Evolutionary conservation across 2,113 vertebrate genomes (phyloP), one percentile per base, ranked within the genome.

Genomic region (Xiphias gladius): DNA sequence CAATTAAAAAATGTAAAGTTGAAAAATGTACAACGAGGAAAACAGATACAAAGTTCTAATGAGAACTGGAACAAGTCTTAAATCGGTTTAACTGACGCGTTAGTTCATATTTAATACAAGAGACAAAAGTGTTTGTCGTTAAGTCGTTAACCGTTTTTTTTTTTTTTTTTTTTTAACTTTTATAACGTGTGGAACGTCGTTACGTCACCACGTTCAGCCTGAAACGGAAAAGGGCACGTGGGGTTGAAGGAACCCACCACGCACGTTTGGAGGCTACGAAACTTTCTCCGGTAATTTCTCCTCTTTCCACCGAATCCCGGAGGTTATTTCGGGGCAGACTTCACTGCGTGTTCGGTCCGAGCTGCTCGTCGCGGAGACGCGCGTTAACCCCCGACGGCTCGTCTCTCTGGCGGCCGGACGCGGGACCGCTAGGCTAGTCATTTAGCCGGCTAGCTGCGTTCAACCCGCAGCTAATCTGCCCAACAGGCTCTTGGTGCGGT

Each of bases 161-260:
- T 3, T 35, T 35, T 3, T 35, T 35, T 35, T n/a, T n/a, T n/a
- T n/a, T n/a, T n/a, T n/a, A n/a, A n/a, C n/a, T 39, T 39, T 14
- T 14, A 13, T 24, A 5, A 41, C 30, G 41, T 17, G 7, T 0
- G 1, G 1, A 70, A 32, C 85, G 80, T 78, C 0, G 3, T 35
- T 71, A 68, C 92, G 93, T 91, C 72, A 90, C 28, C 73, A 90
- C 94, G 94, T 86, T 24, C 8, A 68, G 54, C 50, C 73, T 0
- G 50, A 80, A 61, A 82, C 86, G 93, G 93, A 93, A 94, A 91
- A 84, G 54, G 50, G 84, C 93, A 95, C 94, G 95, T 94, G 93
- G 26, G 85, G 73, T 50, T 1, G 19, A 43, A 20, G 37, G 16
- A 28, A 28, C 7, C 8, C 4, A 2, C n/a, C 19, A 46, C 86